These are phyloP conservation scores for Hydrolagus colliei DNA, from an alignment of 2,797 vertebrate species.

Conservation along the genomic window DNA sequence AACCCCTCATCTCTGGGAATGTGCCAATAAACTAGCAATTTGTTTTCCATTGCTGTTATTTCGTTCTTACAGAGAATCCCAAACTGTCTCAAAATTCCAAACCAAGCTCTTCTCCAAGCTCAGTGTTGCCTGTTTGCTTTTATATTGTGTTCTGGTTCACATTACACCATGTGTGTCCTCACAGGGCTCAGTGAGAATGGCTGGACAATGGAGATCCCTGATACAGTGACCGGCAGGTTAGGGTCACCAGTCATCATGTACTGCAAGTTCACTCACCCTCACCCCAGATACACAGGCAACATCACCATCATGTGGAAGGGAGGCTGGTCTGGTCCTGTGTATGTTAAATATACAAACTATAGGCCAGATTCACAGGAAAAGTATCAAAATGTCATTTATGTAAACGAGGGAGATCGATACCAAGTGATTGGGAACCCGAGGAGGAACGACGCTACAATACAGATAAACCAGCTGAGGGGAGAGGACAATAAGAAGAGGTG, in stretches of 20 bases:
- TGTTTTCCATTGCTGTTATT: neutral
- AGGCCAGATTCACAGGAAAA: too few species aligned
- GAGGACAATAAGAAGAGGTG: neutral
- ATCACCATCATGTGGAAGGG: neutral
- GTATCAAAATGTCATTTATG: neutral
- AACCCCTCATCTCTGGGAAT: too few species aligned
- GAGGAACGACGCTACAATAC: neutral
- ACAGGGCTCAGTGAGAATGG: accelerated
- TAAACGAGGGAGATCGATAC: neutral
- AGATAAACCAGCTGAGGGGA: neutral
- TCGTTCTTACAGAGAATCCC: neutral
- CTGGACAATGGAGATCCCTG: neutral
- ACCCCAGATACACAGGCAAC: neutral
- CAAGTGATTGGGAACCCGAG: neutral
- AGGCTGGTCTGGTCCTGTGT: accelerated
- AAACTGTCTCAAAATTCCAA: neutral
- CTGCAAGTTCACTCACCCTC: neutral
- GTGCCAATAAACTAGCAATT: neutral
- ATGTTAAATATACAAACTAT: neutral
- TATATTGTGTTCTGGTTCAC: neutral
- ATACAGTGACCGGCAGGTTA: neutral
- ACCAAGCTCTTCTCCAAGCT: neutral
- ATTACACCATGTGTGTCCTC: neutral
- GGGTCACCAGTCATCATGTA: neutral
- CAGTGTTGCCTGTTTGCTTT: neutral